These are phyloP conservation scores for Agrypnia vestita DNA, from an alignment of 1,140 invertebrate genomes.

Conservation along the genomic window DNA sequence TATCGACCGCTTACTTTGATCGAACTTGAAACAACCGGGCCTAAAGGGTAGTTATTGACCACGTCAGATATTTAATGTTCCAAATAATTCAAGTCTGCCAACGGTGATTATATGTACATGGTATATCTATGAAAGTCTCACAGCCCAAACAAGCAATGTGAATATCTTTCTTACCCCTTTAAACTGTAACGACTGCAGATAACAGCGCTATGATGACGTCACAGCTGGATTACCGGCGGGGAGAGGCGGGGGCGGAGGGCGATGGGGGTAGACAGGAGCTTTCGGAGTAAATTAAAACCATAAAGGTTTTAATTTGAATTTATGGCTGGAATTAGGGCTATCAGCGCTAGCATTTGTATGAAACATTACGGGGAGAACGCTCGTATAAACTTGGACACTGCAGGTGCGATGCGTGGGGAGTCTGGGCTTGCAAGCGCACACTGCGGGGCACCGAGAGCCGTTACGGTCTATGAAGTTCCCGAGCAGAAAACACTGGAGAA, in stretches of 20 bases:
- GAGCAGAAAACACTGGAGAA: background rate
- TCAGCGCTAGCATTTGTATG: slow-evolving; percentile 46
- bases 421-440: background rate
- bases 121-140: background rate
- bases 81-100: too few relatives aligned
- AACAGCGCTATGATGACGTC: slow-evolving; percentile 14
- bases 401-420: background rate
- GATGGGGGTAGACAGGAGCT: background rate
- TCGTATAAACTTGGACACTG: slow-evolving; percentile 18
- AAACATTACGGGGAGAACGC: slow-evolving; percentile 30
- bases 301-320: slow-evolving; percentile 58
- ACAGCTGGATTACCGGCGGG: slow-evolving; percentile 12
- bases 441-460: background rate
- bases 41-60: too few relatives aligned
- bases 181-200: slow-evolving; percentile 17
- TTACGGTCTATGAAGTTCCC: background rate
- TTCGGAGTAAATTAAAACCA: slow-evolving; percentile 56
- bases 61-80: too few relatives aligned
- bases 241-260: background rate
- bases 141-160: background rate
- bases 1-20: too few relatives aligned
- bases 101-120: too few relatives aligned
- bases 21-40: too few relatives aligned
- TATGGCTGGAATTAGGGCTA: slow-evolving; percentile 57
- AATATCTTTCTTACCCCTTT: background rate